phyloP scores from a whole-genome alignment of 2,888 invertebrate species.

The Tigriopus californicus region DNA sequence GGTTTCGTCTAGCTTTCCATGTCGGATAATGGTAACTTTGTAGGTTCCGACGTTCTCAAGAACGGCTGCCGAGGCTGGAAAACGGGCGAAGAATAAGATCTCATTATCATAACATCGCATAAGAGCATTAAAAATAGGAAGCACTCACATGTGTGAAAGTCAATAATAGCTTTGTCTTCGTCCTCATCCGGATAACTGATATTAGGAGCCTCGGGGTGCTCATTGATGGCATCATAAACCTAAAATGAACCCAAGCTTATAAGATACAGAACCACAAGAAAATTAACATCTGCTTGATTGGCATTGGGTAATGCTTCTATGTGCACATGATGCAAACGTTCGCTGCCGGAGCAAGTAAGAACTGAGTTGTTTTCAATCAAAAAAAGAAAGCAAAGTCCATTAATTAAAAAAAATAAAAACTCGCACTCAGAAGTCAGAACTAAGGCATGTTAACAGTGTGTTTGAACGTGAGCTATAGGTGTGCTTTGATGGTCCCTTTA shows the following conservation, averaged over 20 bases:
- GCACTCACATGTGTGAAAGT: constrained; percentile 30
- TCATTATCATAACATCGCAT: background rate
- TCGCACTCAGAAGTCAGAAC: background rate
- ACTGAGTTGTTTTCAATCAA: background rate
- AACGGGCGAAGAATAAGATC: background rate
- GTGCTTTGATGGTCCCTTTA: background rate
- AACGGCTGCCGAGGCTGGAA: constrained; percentile 31
- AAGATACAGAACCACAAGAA: background rate
- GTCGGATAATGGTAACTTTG: constrained; percentile 29
- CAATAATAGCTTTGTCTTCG: constrained; percentile 31
- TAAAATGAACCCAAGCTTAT: constrained; percentile 20
- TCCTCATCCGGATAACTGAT: constrained; percentile 22
- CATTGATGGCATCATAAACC: constrained; percentile 31
- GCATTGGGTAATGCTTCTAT: background rate
- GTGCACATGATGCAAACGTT: constrained; percentile 5
- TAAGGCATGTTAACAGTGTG: constrained; percentile 6
- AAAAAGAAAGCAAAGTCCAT: background rate
- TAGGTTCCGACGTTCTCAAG: constrained; percentile 35
- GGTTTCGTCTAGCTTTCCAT: constrained; percentile 30
- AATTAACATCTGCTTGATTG: background rate
- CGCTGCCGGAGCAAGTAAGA: background rate
- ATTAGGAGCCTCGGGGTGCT: constrained; percentile 26
- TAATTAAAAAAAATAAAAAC: constrained; percentile 2
- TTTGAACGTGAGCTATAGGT: constrained; percentile 3
- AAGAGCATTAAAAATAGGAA: background rate